Base-by-base conservation (phyloP, 2,113 vertebrate genomes). In the Chaenocephalus aceratus region DNA sequence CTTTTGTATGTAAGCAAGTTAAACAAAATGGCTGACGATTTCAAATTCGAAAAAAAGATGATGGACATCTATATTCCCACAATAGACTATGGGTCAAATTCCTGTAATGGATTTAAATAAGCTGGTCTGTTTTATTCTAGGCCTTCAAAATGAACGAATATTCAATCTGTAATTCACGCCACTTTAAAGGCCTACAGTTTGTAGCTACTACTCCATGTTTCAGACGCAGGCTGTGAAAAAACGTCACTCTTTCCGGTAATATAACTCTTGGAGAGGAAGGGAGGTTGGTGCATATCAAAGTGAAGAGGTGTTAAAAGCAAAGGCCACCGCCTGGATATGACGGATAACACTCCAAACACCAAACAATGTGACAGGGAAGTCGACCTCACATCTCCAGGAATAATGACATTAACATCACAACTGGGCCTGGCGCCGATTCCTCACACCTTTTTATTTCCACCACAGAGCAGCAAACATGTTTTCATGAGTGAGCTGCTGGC, bases 211-310 rank as follows among this genome's bases (percentile, higher is more conserved):
- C 48, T 67, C 68, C 52, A 57, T 7, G 60, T 60, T 67, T 51
- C 71, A 65, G 59, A 58, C 59, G 92, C 94, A 94, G 95, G 95
- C 95, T 97, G 96, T 97, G 95, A 97, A 97, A 97, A 96, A 95
- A 93, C 83, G 83, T 93, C 95, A 95, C 96, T 95, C 93, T 95
- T 96, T 96, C 95, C 91, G 89, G 95, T 89, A 96, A 95, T 95
- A 96, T 96, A 97, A 96, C 93, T 93, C 90, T 89, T 68, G 82
- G 92, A 96, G 94, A 96, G 96, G 95, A 96, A 96, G 92, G 94
- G 93, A 91, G 89, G 67, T 77, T 92, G 85, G 79, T 96, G 96
- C 96, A 97, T 97, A 97, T 97, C 97, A 99, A 98, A 98, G 96
- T 91, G 59, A 64, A 92, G 86, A 95, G 94, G 96, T 96, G 96